These are phyloP conservation scores for Pachypanchax playfairii DNA, from an alignment of 2,113 vertebrate species.

Conservation along the genomic window DNA sequence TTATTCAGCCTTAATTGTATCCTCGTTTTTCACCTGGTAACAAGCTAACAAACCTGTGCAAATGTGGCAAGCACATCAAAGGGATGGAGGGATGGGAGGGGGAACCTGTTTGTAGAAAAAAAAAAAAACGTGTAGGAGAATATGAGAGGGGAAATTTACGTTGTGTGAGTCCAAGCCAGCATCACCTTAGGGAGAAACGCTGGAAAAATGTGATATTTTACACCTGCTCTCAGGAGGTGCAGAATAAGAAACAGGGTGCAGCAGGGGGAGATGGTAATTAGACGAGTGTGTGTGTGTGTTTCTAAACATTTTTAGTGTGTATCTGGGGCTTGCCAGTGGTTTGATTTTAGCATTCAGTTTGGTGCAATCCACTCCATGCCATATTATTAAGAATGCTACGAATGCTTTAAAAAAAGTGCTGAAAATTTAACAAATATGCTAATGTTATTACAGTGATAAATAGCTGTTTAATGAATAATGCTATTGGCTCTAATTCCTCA, in stretches of 20 bases:
- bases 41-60: slow-evolving; percentile 79
- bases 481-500: slow-evolving; percentile 75
- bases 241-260: slow-evolving; percentile 59
- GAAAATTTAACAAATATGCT: slow-evolving; percentile 73
- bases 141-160: slow-evolving; percentile 78
- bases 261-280: slow-evolving; percentile 71
- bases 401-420: slow-evolving; percentile 54
- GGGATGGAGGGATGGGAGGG: slow-evolving; percentile 59
- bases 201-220: slow-evolving; percentile 85
- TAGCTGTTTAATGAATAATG: slow-evolving; percentile 76
- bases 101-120: slow-evolving; percentile 77
- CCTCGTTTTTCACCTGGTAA: slow-evolving; percentile 76
- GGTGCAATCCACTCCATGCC: slow-evolving; percentile 55
- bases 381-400: slow-evolving; percentile 70
- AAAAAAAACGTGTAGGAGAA: slow-evolving; percentile 65
- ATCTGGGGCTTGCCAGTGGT: slow-evolving; percentile 74
- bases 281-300: slow-evolving; percentile 44
- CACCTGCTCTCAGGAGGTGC: slow-evolving; percentile 81
- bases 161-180: slow-evolving; percentile 80
- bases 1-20: slow-evolving; percentile 70
- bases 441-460: slow-evolving; percentile 73
- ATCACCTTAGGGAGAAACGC: slow-evolving; percentile 81
- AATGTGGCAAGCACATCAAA: slow-evolving; percentile 81
- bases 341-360: slow-evolving; percentile 65
- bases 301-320: slow-evolving; percentile 64